Base-by-base conservation (phyloP, 2,797 vertebrate species). In the Falco peregrinus region DNA sequence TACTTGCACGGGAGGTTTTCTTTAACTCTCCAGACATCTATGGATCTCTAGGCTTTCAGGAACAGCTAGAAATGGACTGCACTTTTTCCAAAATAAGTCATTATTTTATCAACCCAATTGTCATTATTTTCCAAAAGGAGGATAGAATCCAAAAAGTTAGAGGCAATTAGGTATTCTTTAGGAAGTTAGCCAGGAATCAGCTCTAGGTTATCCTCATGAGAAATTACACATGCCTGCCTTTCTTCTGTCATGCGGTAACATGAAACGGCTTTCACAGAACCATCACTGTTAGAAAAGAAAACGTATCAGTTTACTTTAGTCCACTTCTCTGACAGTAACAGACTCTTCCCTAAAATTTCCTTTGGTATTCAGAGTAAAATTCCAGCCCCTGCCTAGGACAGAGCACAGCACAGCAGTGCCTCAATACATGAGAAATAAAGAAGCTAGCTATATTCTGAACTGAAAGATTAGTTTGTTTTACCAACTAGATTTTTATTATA, bases 21-120 rank as follows among this genome's bases (percentile, higher is more conserved):
- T 54, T 74, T 83, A 60, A 51, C 45, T 63, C 91, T 76, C 35
- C 57, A 68, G 80, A 37, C 59, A 67, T 53, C 47, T 69, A 8
- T 11, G 39, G 59, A 59, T 68, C 67, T 67, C 75, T 22, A 74
- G 50, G 59, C 74, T 94, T 88, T 75, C 75, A 76, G 76, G 25
- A 94, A 88, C 16, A 78, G 53, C 37, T 81, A 48, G 69, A 87
- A 83, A 31, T 35, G 13, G 71, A 79, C 43, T 68, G 48, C 39
- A 43, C 19, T 88, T 56, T 71, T 91, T 94, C 84, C 91, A 75
- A 79, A 94, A 81, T 54, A 84, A 94, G 60, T 74, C 16, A 59
- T 70, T 91, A 86, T 87, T 87, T 95, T 82, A 93, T 96, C 91
- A 87, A 89, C 10, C 9, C 39, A 28, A 4, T 45, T 89, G 71